Conservation (phyloP, 2,888 invertebrate genomes). For the Pyrrhia umbra region DNA sequence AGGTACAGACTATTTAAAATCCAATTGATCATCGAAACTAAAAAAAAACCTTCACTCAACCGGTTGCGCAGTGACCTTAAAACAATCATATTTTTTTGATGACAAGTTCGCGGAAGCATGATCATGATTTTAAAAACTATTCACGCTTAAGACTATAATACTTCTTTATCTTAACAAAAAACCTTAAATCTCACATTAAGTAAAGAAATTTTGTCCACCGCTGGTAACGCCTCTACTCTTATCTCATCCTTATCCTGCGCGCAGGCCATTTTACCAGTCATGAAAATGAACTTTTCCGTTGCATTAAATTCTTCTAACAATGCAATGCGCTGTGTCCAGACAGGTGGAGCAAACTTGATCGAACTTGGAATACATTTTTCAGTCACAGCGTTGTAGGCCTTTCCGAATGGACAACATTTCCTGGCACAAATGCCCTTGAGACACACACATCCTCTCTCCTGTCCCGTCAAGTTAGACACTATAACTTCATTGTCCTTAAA, state of each 20-base stretch:
- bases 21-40: not conserved
- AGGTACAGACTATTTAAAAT: no score
- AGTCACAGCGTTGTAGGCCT: constrained; percentile 50
- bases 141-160: not conserved
- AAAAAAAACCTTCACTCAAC: not conserved
- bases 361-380: constrained; percentile 11
- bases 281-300: constrained; percentile 69
- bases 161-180: constrained; percentile 1
- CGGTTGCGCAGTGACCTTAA: constrained; percentile 11
- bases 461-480: constrained; percentile 59
- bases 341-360: constrained; percentile 61
- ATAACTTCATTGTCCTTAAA: constrained; percentile 72
- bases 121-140: not conserved
- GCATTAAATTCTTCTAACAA: constrained; percentile 61
- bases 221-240: constrained; percentile 63
- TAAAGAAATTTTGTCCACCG: constrained; percentile 29
- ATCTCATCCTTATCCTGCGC: constrained; percentile 14
- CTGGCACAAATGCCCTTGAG: constrained; percentile 69
- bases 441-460: constrained; percentile 73
- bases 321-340: constrained; percentile 66
- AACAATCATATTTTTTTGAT: not conserved
- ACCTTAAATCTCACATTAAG: constrained; percentile 67
- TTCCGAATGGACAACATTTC: constrained; percentile 79
- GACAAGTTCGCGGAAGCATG: constrained; percentile 6
- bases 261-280: constrained; percentile 72